Conservation (phyloP, 2,113 vertebrate species). For the Dipodomys spectabilis region DNA sequence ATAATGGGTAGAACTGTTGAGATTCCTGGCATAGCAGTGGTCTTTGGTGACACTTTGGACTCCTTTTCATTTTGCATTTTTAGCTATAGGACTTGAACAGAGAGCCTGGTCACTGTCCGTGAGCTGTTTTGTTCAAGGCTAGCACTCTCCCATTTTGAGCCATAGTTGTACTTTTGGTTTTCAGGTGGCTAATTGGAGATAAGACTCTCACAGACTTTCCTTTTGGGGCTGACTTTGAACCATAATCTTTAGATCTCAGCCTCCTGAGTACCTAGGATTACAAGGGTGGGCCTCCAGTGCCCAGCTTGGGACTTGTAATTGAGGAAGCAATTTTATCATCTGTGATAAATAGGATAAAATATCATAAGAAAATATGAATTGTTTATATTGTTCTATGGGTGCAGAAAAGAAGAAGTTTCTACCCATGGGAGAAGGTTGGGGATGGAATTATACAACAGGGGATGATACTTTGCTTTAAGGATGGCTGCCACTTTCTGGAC, state of each 20-base stretch:
- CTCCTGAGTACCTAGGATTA: too few relatives aligned
- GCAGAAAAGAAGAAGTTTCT: background rate
- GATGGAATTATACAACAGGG: background rate
- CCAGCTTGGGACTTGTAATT: background rate
- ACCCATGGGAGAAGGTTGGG: background rate
- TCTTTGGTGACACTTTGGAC: background rate
- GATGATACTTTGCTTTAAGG: background rate
- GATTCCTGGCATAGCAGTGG: background rate
- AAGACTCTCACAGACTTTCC: too few relatives aligned
- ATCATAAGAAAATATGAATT: background rate
- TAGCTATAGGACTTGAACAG: background rate
- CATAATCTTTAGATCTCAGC: too few relatives aligned
- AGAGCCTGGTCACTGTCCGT: too few relatives aligned
- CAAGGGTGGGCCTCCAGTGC: too few relatives aligned
- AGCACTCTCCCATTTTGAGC: too few relatives aligned
- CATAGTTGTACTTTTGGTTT: too few relatives aligned
- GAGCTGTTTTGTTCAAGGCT: too few relatives aligned
- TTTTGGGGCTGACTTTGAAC: too few relatives aligned
- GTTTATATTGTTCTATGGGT: background rate
- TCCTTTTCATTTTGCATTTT: background rate
- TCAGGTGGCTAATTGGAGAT: too few relatives aligned
- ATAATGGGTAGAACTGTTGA: fast-evolving
- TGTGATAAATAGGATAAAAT: background rate
- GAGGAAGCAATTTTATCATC: background rate
- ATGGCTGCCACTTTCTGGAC: background rate